A percentile compares a stretch with the other conserved stretches of the same genome.
phyloP scores from a whole-genome alignment of 2,113 vertebrate species.

The Trochalopteron elliotii region DNA sequence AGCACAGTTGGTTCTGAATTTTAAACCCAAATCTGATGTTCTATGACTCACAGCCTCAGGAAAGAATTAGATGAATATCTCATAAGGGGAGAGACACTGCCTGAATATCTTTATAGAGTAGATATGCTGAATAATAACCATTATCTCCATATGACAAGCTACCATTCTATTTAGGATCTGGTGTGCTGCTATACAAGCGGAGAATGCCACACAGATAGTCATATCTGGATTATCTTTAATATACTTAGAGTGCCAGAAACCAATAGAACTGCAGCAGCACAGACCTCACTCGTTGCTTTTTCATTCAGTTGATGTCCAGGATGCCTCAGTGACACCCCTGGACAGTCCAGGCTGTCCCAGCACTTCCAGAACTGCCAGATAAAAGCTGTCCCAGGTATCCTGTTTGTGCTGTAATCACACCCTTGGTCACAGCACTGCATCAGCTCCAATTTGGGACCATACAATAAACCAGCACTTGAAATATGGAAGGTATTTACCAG shows the following conservation, averaged over 20 bases:
- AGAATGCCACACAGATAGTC: background rate
- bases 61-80: slow-evolving; percentile 64
- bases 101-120: slow-evolving; percentile 43
- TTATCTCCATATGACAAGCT: slow-evolving; percentile 31
- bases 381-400: background rate
- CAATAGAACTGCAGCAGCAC: background rate
- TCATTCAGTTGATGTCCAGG: background rate
- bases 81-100: slow-evolving; percentile 31
- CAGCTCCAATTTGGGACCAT: rapidly evolving
- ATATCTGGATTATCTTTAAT: slow-evolving; percentile 38
- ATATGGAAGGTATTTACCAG: background rate
- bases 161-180: slow-evolving; percentile 12
- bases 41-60: slow-evolving; percentile 59
- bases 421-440: background rate
- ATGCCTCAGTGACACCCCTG: background rate
- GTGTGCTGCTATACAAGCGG: background rate
- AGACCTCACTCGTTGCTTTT: background rate
- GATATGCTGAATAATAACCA: slow-evolving; percentile 58
- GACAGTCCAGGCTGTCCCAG: background rate
- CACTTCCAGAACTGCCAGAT: background rate
- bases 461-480: background rate
- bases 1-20: slow-evolving; percentile 63
- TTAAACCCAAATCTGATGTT: slow-evolving; percentile 64
- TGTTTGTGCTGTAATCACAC: background rate
- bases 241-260: background rate